Base-by-base conservation (phyloP, 2,113 vertebrate genomes). In the Struthidea cinerea region DNA sequence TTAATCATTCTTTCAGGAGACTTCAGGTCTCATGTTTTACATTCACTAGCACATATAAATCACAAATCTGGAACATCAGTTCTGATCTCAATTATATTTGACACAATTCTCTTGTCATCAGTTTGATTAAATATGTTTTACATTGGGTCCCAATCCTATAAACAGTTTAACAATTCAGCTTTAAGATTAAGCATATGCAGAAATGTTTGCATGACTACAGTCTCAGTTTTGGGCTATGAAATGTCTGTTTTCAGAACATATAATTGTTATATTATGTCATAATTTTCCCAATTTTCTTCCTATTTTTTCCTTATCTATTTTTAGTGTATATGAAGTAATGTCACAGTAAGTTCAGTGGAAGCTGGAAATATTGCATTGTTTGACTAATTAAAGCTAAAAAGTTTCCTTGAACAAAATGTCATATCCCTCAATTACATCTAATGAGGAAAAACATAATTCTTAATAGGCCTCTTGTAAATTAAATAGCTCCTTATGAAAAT, bases 381-480 rank as follows among this genome's bases (percentile, higher is more conserved):
- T 93, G 46, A 75, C 87, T 96, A 97, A 97, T 97, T 96, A 89
- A 79, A 56, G 88, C 59, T 76, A 67, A 86, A 97, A 97, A 94
- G 74, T 95, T 93, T 94, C 89, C 94, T 92, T 76, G 77, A 96
- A 93, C 60, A 93, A 94, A 96, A 96, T 97, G 96, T 96, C 96
- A 97, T 86, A 92, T 93, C 83, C 84, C 33, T 96, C 90, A 95
- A 95, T 97, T 96, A 94, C 50, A 84, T 17, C 75, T 94, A 96
- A 95, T 94, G 96, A 96, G 94, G 93, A 95, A 93, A 96, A 97
- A 57, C 60, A 86, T 87, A 84, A 94, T 78, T 95, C 86, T 95
- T 95, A 95, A 93, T 63, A 95, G 26, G 69, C 75, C 89, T 94
- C 90, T 96, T 97, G 84, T 91, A 97, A 97, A 95, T 95, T 93